These are phyloP conservation scores for Drosophila repletoides DNA, from an alignment of 1,140 invertebrate species.

Conservation along the genomic window DNA sequence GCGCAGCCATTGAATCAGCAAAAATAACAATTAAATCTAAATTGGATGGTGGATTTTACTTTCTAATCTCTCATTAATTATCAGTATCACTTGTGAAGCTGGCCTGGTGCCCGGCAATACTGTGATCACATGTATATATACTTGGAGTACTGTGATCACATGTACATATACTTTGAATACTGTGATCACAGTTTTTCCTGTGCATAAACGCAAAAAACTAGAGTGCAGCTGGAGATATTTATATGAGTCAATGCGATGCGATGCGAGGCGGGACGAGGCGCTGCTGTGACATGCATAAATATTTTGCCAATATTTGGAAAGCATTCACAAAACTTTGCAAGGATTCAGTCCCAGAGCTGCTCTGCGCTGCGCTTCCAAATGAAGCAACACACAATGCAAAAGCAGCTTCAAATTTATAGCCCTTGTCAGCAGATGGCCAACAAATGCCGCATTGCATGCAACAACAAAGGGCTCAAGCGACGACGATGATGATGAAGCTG, in stretches of 20 bases:
- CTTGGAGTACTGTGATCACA: not conserved
- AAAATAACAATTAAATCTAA: slow-evolving; percentile 5
- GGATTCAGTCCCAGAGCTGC: slow-evolving; percentile 25
- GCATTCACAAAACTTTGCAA: slow-evolving; percentile 36
- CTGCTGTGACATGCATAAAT: slow-evolving; percentile 68
- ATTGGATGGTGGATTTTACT: not conserved
- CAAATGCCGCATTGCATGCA: slow-evolving; percentile 30
- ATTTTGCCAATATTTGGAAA: slow-evolving; percentile 70
- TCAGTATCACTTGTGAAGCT: slow-evolving; percentile 5
- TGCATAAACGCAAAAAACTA: slow-evolving; percentile 55
- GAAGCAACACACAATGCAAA: slow-evolving; percentile 51
- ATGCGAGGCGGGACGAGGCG: too few species aligned
- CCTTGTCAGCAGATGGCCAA: slow-evolving; percentile 58
- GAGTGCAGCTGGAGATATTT: slow-evolving; percentile 33
- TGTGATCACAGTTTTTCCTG: slow-evolving; percentile 28
- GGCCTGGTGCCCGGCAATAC: not conserved
- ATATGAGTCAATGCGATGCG: slow-evolving; percentile 17
- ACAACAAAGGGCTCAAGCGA: slow-evolving; percentile 40
- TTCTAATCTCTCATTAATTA: slow-evolving; percentile 20
- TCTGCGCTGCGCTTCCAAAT: slow-evolving; percentile 21
- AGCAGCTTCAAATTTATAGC: slow-evolving; percentile 69
- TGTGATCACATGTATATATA: not conserved
- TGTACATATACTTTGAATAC: not conserved
- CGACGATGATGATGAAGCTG: slow-evolving; percentile 26
- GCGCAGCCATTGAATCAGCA: not conserved